phyloP scores from a whole-genome alignment of 2,888 invertebrate genomes.

The Clitarchus hookeri region DNA sequence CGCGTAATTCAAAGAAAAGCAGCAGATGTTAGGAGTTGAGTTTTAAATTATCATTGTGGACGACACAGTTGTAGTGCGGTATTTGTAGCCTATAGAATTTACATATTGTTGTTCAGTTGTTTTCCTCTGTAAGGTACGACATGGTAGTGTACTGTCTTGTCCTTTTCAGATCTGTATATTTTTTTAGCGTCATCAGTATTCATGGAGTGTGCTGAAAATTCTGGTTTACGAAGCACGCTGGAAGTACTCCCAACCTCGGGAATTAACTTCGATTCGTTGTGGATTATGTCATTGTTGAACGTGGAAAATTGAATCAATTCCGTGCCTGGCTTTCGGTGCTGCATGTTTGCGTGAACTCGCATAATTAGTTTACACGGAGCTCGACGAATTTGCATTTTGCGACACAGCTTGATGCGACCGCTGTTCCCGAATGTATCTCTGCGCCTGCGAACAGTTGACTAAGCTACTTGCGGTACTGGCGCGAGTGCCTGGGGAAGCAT shows the following conservation, averaged over 20 bases:
- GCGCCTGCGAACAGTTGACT: neutral
- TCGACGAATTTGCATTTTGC: neutral
- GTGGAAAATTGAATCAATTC: neutral
- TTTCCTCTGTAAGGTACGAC: no score
- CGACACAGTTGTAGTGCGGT: no score
- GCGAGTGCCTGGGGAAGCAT: neutral
- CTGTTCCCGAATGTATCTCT: neutral
- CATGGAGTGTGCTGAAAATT: neutral
- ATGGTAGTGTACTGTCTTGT: no score
- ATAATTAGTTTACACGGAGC: neutral
- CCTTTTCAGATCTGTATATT: neutral
- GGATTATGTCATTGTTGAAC: neutral
- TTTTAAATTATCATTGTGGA: no score
- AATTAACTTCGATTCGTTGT: neutral
- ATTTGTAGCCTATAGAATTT: no score
- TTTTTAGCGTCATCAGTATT: neutral
- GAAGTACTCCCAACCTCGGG: neutral
- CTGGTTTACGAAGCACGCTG: neutral
- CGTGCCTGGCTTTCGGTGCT: neutral
- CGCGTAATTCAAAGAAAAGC: no score
- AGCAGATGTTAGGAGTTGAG: no score
- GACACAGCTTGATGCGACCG: neutral
- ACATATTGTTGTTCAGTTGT: no score
- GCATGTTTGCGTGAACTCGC: neutral
- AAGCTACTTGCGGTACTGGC: neutral